A percentile compares a stretch with the other conserved stretches of the same genome.
Evolutionary conservation across 1,140 invertebrate species (phyloP).

Genomic region (Whitmania pigra): DNA sequence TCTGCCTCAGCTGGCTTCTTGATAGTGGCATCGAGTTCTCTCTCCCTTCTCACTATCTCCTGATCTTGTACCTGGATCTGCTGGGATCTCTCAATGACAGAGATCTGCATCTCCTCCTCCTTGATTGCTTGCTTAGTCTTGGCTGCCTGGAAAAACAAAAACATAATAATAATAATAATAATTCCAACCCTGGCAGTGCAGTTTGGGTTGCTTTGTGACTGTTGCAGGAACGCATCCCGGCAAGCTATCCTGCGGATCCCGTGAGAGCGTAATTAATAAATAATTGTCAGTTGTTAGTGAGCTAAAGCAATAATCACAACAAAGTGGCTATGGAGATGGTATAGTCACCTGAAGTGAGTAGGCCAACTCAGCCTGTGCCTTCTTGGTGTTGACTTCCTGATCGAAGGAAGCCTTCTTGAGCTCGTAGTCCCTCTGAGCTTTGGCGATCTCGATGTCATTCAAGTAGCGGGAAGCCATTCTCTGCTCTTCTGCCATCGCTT

Average conservation of each 20-base stretch:
- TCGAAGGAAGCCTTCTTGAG: slow-evolving; percentile 93
- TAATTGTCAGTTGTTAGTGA: too few relatives aligned
- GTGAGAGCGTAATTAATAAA: too few relatives aligned
- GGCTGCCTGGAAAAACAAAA: slow-evolving; percentile 56
- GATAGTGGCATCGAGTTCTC: slow-evolving; percentile 75
- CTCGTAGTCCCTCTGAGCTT: slow-evolving; percentile 88
- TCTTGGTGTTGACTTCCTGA: slow-evolving; percentile 87
- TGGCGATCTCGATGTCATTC: slow-evolving; percentile 91
- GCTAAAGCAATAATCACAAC: neutral
- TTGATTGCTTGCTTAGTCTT: slow-evolving; percentile 90
- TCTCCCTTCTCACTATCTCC: slow-evolving; percentile 42
- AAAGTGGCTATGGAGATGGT: neutral
- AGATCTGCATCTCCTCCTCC: slow-evolving; percentile 91
- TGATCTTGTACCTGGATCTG: slow-evolving; percentile 55
- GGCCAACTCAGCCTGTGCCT: slow-evolving; percentile 87
- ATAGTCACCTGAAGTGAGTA: slow-evolving; percentile 56
- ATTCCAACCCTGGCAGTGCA: too few relatives aligned
- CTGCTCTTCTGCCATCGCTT: slow-evolving; percentile 89
- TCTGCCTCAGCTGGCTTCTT: slow-evolving; percentile 81
- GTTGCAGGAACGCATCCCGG: too few relatives aligned
- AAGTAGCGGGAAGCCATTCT: slow-evolving; percentile 65
- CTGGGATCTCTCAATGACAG: slow-evolving; percentile 79
- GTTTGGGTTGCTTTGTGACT: too few relatives aligned
- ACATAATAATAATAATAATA: neutral
- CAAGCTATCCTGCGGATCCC: too few relatives aligned